Evolutionary conservation across 2,888 invertebrate genomes (phyloP).

Genomic region (Nemapogon koenigi): DNA sequence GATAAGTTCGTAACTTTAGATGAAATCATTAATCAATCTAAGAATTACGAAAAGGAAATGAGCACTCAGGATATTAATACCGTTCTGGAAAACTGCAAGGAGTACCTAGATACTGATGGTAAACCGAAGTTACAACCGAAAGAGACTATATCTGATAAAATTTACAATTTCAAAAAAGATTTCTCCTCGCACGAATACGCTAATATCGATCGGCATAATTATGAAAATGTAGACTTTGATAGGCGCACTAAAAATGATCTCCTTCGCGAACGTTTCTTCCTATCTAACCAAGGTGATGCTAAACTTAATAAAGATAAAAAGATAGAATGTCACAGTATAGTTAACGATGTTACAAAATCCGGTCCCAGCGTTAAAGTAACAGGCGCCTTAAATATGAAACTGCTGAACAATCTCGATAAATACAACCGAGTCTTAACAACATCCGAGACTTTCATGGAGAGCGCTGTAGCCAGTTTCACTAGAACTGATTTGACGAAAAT

Average conservation of each 20-base stretch:
- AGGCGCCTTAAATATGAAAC: conserved; percentile 47
- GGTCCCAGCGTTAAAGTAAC: conserved; percentile 44
- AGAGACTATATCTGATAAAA: conserved; percentile 38
- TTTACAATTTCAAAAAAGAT: conserved; percentile 52
- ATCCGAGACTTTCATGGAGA: conserved; percentile 45
- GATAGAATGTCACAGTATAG: conserved; percentile 52
- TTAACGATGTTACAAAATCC: conserved; percentile 43
- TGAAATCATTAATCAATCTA: conserved; percentile 21
- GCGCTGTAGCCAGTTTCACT: conserved; percentile 44
- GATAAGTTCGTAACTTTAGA: conserved; percentile 19
- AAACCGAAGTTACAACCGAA: conserved; percentile 38
- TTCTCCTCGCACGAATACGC: conserved; percentile 46
- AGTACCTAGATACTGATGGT: conserved; percentile 18
- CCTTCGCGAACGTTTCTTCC: conserved; percentile 42
- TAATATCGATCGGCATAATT: conserved; percentile 28
- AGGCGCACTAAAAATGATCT: conserved; percentile 41
- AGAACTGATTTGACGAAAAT: conserved; percentile 37
- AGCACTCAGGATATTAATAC: conserved; percentile 22
- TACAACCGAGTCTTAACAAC: conserved; percentile 50
- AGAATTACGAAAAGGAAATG: conserved; percentile 17
- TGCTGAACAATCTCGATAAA: conserved; percentile 39
- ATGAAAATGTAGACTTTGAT: conserved; percentile 23
- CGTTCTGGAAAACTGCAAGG: conserved; percentile 35
- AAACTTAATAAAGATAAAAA: conserved; percentile 31
- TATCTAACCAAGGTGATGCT: conserved; percentile 37